Base-by-base conservation (phyloP, 2,113 vertebrate species). In the Psittacula cyanocephala region DNA sequence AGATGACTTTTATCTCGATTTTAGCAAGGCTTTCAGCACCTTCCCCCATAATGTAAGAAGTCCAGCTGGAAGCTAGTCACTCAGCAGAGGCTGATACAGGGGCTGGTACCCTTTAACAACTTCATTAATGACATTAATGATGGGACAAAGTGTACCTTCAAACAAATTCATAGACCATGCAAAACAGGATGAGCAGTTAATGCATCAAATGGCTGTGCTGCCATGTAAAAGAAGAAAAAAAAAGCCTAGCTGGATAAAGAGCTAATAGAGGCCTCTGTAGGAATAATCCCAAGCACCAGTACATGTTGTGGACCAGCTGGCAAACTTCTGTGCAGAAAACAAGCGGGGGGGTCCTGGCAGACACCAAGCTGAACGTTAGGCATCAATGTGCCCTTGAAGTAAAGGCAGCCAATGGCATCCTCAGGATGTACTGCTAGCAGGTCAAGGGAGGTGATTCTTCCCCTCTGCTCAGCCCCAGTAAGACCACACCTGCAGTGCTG, bases 161-260 rank as follows among this genome's bases (percentile, higher is more conserved):
- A 64, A 29, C 29, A 89, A 41, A 33, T 9, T 37, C 2, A 1
- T 24, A 39, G 23, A 62, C 24, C 35, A 57, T 35, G 29, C 35
- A 47, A 37, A 94, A 50, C 41, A 17, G 25, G 39, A n/a, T 7
- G 19, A 77, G 59, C 7, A 0, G 22, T 55, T 83, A 80, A 46
- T 31, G 37, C 4, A 64, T 50, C 47, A 60, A 49, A 43, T 9
- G 5, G 23, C 33, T 55, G 11, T 13, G 39, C 18, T 47, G 52
- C 35, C 39, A 77, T 11, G 9, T 52, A 69, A 14, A 69, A 4
- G 17, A 43, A 37, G 35, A 49, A 22, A 46, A 46, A 46, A 46
- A 46, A 0, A 5, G 13, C 70, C 18, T 68, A 33, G 28, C 28
- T 72, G 13, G 43, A 46, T 88, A 75, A 76, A 0, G 0, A 39